Conservation (phyloP, 2,888 invertebrate genomes). For the Nymphalis c-album region DNA sequence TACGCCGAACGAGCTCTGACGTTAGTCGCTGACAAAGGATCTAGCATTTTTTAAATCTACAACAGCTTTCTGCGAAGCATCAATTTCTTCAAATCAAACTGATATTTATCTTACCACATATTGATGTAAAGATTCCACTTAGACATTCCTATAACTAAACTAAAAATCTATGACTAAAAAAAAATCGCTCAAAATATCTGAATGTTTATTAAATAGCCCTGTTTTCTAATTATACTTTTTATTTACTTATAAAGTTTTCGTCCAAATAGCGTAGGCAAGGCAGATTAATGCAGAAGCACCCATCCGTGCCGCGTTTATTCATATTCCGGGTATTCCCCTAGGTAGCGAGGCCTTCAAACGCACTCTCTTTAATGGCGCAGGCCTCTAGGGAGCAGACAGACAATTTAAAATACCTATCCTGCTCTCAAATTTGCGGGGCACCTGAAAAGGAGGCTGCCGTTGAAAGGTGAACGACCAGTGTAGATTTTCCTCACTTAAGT, state of each 20-base stretch:
- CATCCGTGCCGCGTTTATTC: slow-evolving; percentile 51
- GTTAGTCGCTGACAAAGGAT: slow-evolving; percentile 19
- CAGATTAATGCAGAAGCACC: slow-evolving; percentile 51
- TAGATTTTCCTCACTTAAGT: slow-evolving; percentile 38
- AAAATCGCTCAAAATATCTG: background rate
- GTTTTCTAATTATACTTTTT: slow-evolving; percentile 3
- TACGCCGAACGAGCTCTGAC: slow-evolving; percentile 32
- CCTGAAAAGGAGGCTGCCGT: slow-evolving; percentile 42
- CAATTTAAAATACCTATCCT: slow-evolving; percentile 48
- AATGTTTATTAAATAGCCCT: background rate
- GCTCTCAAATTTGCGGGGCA: slow-evolving; percentile 43
- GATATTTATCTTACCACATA: no score
- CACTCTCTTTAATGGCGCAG: slow-evolving; percentile 55
- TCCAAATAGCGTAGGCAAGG: slow-evolving; percentile 28
- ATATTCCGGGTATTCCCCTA: slow-evolving; percentile 45
- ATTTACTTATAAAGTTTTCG: background rate
- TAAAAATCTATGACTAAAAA: background rate
- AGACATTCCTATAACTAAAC: slow-evolving; percentile 5
- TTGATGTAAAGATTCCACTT: no score
- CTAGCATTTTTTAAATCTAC: slow-evolving; percentile 10
- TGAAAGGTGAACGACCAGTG: slow-evolving; percentile 42
- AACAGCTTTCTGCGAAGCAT: slow-evolving; percentile 2
- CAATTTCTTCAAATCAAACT: no score
- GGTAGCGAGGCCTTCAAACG: slow-evolving; percentile 46
- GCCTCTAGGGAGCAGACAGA: slow-evolving; percentile 46